Evolutionary conservation across 2,888 invertebrate species (phyloP).

Genomic region (Apotomis capreana): DNA sequence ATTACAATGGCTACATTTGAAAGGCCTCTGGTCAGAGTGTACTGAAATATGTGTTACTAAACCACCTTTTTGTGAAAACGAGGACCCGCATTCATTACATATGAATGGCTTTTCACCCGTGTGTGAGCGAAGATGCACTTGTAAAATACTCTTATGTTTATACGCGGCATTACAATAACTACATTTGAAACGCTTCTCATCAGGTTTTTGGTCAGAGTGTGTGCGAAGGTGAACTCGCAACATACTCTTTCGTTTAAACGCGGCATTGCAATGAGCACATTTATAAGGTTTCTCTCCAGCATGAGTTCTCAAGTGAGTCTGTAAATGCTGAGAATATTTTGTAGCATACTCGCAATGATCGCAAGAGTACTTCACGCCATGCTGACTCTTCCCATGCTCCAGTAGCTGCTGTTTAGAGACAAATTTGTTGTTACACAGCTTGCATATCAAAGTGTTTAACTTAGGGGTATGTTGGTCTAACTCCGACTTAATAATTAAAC

Average conservation of each 20-base stretch:
- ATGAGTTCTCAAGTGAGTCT: slow-evolving; percentile 13
- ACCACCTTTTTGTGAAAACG: slow-evolving; percentile 9
- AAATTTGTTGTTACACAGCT: not conserved
- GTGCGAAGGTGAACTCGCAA: not conserved
- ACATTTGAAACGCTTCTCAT: slow-evolving; percentile 13
- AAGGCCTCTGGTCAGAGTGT: slow-evolving; percentile 45
- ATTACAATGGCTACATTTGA: slow-evolving; percentile 42
- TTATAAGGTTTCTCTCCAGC: slow-evolving; percentile 24
- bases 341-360: not conserved
- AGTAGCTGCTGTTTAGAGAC: not conserved
- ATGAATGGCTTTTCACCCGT: slow-evolving; percentile 36
- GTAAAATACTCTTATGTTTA: slow-evolving; percentile 21
- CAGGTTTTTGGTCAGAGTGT: not conserved
- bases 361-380: slow-evolving; percentile 3
- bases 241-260: not conserved
- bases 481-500: too few species aligned
- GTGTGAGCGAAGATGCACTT: slow-evolving; percentile 40
- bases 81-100: slow-evolving; percentile 43
- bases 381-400: not conserved
- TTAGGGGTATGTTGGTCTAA: too few species aligned
- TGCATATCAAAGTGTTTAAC: not conserved
- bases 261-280: not conserved
- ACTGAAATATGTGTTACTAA: slow-evolving; percentile 42
- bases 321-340: not conserved
- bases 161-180: slow-evolving; percentile 36